phyloP scores from a whole-genome alignment of 2,888 invertebrate species.

The Acanthosepion pharaonis region DNA sequence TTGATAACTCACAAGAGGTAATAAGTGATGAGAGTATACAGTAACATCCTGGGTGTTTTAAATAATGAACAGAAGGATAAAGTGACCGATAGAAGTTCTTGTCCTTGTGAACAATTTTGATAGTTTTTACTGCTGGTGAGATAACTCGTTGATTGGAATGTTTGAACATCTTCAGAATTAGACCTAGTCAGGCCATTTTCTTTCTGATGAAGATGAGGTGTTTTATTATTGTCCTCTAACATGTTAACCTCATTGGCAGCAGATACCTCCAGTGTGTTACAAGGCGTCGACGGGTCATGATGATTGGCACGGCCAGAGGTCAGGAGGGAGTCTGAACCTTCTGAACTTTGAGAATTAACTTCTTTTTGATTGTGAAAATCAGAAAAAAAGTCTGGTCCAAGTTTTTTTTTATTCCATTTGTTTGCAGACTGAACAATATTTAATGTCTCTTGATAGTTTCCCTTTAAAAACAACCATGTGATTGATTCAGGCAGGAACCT shows the following conservation, averaged over 20 bases:
- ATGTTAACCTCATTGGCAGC: background rate
- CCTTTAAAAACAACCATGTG: slow-evolving; percentile 65
- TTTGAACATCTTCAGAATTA: background rate
- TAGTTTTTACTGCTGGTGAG: background rate
- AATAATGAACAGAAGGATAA: slow-evolving; percentile 53
- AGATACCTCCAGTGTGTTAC: slow-evolving; percentile 43
- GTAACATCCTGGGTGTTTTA: slow-evolving; percentile 58
- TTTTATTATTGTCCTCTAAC: background rate
- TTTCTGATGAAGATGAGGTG: background rate
- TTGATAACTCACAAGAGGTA: slow-evolving; percentile 64
- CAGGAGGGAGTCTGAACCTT: background rate
- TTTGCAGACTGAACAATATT: slow-evolving; percentile 56
- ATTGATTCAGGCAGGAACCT: slow-evolving; percentile 64
- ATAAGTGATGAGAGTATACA: slow-evolving; percentile 65
- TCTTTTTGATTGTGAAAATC: background rate
- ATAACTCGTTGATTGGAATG: background rate
- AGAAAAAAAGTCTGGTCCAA: slow-evolving; percentile 47
- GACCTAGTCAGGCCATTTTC: background rate
- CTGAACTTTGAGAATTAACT: background rate
- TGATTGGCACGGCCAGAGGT: background rate
- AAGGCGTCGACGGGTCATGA: background rate
- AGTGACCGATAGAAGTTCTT: background rate
- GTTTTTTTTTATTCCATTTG: slow-evolving; percentile 55
- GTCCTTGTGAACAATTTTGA: background rate
- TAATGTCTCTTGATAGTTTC: slow-evolving; percentile 54